Evolutionary conservation across 2,113 vertebrate genomes (phyloP).

Genomic region (Cygnus buccinator): DNA sequence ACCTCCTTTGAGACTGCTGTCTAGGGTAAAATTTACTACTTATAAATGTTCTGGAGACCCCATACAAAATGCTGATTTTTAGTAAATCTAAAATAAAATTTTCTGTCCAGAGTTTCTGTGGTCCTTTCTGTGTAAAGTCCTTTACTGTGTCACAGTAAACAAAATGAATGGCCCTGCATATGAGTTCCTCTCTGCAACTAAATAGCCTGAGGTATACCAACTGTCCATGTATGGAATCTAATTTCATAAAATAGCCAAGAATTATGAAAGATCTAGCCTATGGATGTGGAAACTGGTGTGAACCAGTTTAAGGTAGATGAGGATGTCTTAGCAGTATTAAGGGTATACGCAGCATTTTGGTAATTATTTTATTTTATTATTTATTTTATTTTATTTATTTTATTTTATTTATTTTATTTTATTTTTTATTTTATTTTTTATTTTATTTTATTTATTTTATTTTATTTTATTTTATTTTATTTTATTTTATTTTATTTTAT

Average conservation of each 20-base stretch:
- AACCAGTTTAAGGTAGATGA: neutral
- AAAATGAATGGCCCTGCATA: neutral
- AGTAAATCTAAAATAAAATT: neutral
- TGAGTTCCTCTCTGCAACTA: neutral
- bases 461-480: too few species aligned
- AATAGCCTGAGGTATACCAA: neutral
- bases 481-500: neutral
- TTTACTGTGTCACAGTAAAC: neutral
- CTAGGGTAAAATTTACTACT: neutral
- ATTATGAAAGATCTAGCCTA: neutral
- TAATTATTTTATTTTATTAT: too few species aligned
- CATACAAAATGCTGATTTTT: neutral
- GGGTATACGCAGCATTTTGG: neutral
- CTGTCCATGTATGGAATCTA: neutral
- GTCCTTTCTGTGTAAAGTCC: too few species aligned
- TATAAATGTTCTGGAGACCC: neutral
- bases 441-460: neutral
- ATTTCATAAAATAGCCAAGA: neutral
- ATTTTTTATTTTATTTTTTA: too few species aligned
- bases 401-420: too few species aligned
- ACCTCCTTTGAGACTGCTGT: neutral
- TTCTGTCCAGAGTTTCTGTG: neutral
- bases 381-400: too few species aligned
- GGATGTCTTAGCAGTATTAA: neutral
- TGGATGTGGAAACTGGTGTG: neutral